phyloP scores from a whole-genome alignment of 2,888 invertebrate genomes.

The Acronicta leporina region DNA sequence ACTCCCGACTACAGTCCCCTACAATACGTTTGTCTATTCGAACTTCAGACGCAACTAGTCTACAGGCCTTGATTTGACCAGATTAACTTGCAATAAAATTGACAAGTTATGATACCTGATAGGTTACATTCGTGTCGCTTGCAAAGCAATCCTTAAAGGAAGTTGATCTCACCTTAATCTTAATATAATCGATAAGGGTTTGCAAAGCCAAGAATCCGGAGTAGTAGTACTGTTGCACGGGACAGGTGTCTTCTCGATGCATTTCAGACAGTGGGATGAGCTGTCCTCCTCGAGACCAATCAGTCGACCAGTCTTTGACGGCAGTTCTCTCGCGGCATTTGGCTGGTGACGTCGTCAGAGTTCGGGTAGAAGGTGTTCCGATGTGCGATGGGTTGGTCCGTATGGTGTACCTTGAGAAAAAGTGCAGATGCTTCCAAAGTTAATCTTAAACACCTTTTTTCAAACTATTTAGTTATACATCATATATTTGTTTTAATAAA shows the following conservation, averaged over 20 bases:
- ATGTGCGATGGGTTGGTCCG: conserved; percentile 92
- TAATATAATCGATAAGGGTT: conserved; percentile 92
- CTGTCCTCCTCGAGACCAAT: conserved; percentile 87
- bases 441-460: no score
- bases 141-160: no score
- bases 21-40: no score
- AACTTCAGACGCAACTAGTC: no score
- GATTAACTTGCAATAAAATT: no score
- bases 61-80: no score
- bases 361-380: conserved; percentile 91
- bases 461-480: no score
- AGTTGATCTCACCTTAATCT: conserved; percentile 89
- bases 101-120: no score
- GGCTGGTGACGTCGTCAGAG: conserved; percentile 91
- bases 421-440: not conserved
- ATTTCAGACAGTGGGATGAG: conserved; percentile 88
- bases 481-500: no score
- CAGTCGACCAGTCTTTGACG: conserved; percentile 89
- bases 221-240: conserved; percentile 93
- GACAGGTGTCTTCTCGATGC: conserved; percentile 92
- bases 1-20: not conserved
- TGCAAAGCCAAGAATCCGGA: conserved; percentile 93
- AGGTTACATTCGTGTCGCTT: no score
- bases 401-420: conserved; percentile 90
- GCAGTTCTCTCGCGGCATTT: conserved; percentile 91